These are phyloP conservation scores for Podarcis raffonei DNA, from an alignment of 2,113 vertebrate genomes.

Conservation along the genomic window DNA sequence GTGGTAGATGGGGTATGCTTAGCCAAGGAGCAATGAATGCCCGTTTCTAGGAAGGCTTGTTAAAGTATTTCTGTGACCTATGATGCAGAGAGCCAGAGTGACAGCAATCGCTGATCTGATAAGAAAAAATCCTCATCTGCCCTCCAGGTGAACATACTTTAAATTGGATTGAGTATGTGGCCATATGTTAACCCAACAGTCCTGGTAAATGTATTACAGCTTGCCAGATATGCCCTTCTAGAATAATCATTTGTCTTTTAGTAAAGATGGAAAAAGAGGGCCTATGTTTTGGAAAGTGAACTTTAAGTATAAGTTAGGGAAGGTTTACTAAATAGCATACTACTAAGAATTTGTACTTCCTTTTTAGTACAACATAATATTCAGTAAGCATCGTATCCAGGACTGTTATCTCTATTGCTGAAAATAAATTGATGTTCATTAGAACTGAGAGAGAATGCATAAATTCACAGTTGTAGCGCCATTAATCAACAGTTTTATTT, in stretches of 20 bases:
- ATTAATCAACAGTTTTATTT: background rate
- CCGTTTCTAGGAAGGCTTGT: slow-evolving; percentile 3
- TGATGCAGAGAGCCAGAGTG: background rate
- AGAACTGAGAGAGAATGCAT: background rate
- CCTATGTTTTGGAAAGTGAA: background rate
- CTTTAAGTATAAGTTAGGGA: background rate
- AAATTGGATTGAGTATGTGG: slow-evolving; percentile 38
- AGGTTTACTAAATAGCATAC: too few relatives aligned
- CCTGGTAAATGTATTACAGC: slow-evolving; percentile 41
- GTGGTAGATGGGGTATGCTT: background rate
- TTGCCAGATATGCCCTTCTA: background rate
- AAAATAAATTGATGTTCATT: background rate
- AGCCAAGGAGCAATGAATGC: background rate
- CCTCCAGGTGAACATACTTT: slow-evolving; percentile 42
- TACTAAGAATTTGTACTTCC: background rate
- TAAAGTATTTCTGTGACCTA: background rate
- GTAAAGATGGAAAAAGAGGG: background rate
- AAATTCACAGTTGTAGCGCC: background rate
- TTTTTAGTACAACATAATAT: background rate
- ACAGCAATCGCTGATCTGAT: slow-evolving; percentile 21
- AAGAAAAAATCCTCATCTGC: slow-evolving; percentile 33
- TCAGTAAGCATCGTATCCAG: too few relatives aligned
- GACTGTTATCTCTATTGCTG: background rate
- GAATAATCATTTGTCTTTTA: slow-evolving; percentile 3
- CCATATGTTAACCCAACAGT: slow-evolving; percentile 52